Conservation (phyloP, 2,797 vertebrate genomes). For the Liparis tanakae region DNA sequence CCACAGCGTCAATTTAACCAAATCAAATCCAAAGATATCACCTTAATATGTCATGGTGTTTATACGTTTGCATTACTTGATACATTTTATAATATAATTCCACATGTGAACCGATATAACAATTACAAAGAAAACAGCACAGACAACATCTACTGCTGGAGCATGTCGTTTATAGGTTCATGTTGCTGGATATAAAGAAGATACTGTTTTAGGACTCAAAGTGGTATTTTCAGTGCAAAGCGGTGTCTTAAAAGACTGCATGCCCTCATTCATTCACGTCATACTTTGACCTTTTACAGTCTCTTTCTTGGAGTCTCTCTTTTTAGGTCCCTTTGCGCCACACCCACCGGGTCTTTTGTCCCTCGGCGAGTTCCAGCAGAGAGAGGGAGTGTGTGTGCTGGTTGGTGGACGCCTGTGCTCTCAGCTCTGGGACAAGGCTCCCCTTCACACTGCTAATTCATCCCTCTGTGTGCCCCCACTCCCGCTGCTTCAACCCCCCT, state of each 20-base stretch:
- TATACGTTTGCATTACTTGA: not conserved
- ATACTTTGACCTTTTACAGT: slow-evolving; percentile 64
- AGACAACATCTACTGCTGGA: not conserved
- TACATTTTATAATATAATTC: slow-evolving; percentile 6
- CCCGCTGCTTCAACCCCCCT: slow-evolving; percentile 34
- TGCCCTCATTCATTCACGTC: slow-evolving; percentile 58
- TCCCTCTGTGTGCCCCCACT: slow-evolving; percentile 56
- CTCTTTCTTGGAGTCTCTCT: slow-evolving; percentile 36
- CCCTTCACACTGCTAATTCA: slow-evolving; percentile 77
- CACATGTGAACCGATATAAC: not conserved
- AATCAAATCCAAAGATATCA: slow-evolving; percentile 4
- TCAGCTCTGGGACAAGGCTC: slow-evolving; percentile 71
- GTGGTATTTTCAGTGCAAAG: slow-evolving; percentile 20
- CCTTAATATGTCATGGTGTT: not conserved
- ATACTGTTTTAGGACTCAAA: slow-evolving; percentile 29
- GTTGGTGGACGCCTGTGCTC: slow-evolving; percentile 36
- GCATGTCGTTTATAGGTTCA: slow-evolving; percentile 7
- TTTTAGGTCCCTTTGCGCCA: slow-evolving; percentile 45
- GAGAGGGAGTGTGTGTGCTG: slow-evolving; percentile 24
- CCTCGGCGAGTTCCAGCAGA: slow-evolving; percentile 44
- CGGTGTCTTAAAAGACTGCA: slow-evolving; percentile 44
- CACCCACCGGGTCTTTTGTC: slow-evolving; percentile 59
- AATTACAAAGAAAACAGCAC: not conserved
- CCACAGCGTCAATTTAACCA: slow-evolving; percentile 33
- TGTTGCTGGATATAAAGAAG: slow-evolving; percentile 17